Percentiles rank a stretch among this genome's conserved stretches.
Conservation (phyloP, 2,888 invertebrate genomes). For the Leuctra nigra region DNA sequence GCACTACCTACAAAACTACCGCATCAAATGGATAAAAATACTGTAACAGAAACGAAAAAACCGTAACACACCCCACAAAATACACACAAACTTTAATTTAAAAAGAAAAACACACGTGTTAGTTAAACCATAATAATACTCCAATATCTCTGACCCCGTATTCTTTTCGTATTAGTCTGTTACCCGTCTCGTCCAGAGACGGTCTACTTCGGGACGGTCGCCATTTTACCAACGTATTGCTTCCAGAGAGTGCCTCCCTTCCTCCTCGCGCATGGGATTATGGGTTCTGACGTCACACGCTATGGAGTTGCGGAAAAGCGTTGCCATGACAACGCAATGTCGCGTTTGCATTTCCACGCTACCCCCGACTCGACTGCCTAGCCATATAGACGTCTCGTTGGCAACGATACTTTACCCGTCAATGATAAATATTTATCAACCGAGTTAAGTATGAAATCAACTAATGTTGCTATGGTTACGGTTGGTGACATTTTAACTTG, state of each 20-base stretch:
- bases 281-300: constrained; percentile 22
- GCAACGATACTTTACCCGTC: no score
- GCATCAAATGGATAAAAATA: not conserved
- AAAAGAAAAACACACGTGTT: not conserved
- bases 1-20: not conserved
- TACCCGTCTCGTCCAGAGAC: not conserved
- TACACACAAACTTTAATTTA: not conserved
- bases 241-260: not conserved
- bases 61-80: not conserved
- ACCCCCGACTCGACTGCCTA: no score
- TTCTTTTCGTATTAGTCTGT: not conserved
- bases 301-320: constrained; percentile 19
- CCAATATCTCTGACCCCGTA: no score
- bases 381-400: no score
- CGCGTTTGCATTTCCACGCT: no score
- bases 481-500: no score
- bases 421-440: no score
- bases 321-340: constrained; percentile 19
- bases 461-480: no score
- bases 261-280: constrained; percentile 7
- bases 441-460: no score
- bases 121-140: not conserved
- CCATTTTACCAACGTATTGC: constrained; percentile 9
- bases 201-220: not conserved
- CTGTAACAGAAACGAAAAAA: not conserved